These are phyloP conservation scores for Amphilophus citrinellus DNA, from an alignment of 2,113 vertebrate species.

Conservation along the genomic window DNA sequence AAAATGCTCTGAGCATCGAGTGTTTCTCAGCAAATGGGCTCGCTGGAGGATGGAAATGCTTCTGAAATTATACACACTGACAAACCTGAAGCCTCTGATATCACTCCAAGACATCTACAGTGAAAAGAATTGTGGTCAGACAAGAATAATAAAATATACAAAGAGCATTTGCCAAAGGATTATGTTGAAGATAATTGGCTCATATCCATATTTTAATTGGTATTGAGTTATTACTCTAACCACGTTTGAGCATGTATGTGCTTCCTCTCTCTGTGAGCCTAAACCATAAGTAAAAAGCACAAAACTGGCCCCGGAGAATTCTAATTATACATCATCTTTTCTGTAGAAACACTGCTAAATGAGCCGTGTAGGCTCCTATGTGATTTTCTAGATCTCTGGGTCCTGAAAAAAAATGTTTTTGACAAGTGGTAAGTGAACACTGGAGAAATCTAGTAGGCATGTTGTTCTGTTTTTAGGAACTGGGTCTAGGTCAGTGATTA, in stretches of 20 bases:
- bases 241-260: background rate
- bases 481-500: conserved; percentile 34
- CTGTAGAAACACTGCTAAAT: background rate
- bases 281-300: background rate
- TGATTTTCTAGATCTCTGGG: conserved; percentile 38
- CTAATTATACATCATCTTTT: background rate
- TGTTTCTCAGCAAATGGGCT: background rate
- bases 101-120: background rate
- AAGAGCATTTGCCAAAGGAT: background rate
- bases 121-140: background rate
- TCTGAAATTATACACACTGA: background rate
- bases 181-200: background rate
- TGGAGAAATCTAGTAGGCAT: conserved; percentile 6
- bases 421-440: conserved; percentile 23
- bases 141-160: background rate
- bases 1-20: background rate
- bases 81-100: accelerated
- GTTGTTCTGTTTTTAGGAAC: conserved; percentile 44
- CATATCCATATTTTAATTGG: background rate
- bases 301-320: background rate
- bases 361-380: background rate
- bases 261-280: background rate
- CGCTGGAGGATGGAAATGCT: background rate
- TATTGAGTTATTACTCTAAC: background rate
- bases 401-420: conserved; percentile 35